A percentile compares a stretch with the other conserved stretches of the same genome.
Evolutionary conservation across 2,797 vertebrate species (phyloP).

Genomic region (Chaunax sp.): DNA sequence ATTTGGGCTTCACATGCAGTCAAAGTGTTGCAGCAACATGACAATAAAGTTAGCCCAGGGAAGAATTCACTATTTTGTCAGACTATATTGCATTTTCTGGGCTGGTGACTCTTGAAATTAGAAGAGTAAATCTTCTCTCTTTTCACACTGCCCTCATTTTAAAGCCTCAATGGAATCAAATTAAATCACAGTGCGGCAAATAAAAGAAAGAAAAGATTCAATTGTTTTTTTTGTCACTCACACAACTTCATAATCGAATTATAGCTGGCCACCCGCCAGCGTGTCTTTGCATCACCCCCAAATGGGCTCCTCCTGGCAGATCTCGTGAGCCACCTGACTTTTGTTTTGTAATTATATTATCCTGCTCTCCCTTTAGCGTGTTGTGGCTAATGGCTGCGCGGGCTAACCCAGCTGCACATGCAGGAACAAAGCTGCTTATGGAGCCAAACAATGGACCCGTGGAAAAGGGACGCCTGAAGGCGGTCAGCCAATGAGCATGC

Average conservation of each 20-base stretch:
- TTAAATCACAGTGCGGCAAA: conserved; percentile 78
- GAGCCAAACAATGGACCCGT: conserved; percentile 80
- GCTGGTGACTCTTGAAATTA: conserved; percentile 74
- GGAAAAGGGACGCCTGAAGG: conserved; percentile 83
- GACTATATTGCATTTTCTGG: conserved; percentile 67
- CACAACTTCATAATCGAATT: conserved; percentile 85
- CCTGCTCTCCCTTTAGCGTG: conserved; percentile 78
- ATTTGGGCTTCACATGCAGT: conserved; percentile 66
- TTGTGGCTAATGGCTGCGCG: conserved; percentile 80
- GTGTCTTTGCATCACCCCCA: conserved; percentile 70
- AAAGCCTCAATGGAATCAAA: conserved; percentile 73
- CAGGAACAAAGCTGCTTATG: conserved; percentile 85
- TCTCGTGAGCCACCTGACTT: conserved; percentile 83
- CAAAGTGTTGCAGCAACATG: conserved; percentile 36
- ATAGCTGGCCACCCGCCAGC: conserved; percentile 82
- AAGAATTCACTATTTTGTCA: conserved; percentile 63
- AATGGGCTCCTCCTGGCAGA: conserved; percentile 72
- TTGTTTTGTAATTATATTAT: conserved; percentile 87
- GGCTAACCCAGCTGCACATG: conserved; percentile 84
- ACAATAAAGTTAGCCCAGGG: conserved; percentile 55
- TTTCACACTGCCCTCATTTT: conserved; percentile 69
- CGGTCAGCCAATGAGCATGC: conserved; percentile 81
- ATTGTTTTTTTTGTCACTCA: conserved; percentile 82
- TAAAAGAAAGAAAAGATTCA: conserved; percentile 78
- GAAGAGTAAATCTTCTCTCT: conserved; percentile 82